phyloP scores from a whole-genome alignment of 2,888 invertebrate species.

The Dugesia japonica region DNA sequence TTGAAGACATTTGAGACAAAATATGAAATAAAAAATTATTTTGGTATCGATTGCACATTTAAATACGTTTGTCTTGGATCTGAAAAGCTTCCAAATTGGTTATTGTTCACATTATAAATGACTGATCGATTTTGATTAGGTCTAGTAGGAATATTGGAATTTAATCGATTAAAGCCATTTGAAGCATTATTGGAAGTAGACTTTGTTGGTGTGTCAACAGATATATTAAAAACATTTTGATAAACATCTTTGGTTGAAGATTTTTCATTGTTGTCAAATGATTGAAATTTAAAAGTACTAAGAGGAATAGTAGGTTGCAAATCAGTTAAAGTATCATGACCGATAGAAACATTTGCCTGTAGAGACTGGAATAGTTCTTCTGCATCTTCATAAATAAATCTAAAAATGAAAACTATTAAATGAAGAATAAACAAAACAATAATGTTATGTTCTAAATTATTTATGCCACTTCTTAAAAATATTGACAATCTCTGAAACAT shows the following conservation, averaged over 20 bases:
- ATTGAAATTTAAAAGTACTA: slow-evolving; percentile 1
- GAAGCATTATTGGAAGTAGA: background rate
- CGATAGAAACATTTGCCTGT: background rate
- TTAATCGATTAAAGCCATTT: background rate
- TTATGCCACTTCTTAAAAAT: no score
- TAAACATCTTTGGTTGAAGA: background rate
- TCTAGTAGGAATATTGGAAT: background rate
- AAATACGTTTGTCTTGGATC: background rate
- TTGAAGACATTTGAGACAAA: background rate
- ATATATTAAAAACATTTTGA: slow-evolving; percentile 1
- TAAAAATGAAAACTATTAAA: no score
- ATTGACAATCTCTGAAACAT: no score
- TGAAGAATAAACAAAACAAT: no score
- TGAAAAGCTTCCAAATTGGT: background rate
- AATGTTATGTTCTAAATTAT: no score
- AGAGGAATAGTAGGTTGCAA: background rate
- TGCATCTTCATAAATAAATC: background rate
- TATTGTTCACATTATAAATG: background rate
- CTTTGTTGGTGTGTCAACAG: background rate
- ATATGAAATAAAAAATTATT: background rate
- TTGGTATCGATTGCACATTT: background rate
- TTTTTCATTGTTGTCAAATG: background rate
- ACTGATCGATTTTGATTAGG: background rate
- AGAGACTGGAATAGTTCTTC: background rate
- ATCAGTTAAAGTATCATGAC: background rate